phyloP scores from a whole-genome alignment of 2,888 invertebrate genomes.

The Microchrysa polita region DNA sequence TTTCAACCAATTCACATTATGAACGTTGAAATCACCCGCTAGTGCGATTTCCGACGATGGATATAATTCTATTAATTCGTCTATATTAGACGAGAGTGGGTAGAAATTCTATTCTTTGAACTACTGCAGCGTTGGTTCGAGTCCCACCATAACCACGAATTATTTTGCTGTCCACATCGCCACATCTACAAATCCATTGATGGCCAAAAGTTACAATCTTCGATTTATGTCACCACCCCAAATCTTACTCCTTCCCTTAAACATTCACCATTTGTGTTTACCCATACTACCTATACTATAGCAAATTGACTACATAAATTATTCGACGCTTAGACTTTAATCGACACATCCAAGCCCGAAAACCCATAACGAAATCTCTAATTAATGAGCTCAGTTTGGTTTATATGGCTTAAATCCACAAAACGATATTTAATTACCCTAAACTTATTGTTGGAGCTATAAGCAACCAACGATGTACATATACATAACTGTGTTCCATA shows the following conservation, averaged over 20 bases:
- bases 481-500: not conserved
- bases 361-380: conserved; percentile 31
- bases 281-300: conserved; percentile 1
- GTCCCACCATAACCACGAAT: no score
- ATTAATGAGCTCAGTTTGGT: conserved; percentile 36
- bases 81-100: no score
- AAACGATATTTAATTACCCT: conserved; percentile 40
- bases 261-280: not conserved
- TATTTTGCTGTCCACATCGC: no score
- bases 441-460: conserved; percentile 18
- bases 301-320: conserved; percentile 39
- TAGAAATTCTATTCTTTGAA: no score
- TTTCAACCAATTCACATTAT: no score
- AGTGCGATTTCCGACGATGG: no score
- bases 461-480: not conserved
- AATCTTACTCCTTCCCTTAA: not conserved
- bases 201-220: no score
- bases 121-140: no score
- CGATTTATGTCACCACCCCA: no score
- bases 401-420: conserved; percentile 26
- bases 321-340: conserved; percentile 18
- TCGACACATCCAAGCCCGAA: conserved; percentile 16
- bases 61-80: no score
- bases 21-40: no score
- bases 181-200: no score